Evolutionary conservation across 2,113 vertebrate genomes (phyloP).

Genomic region (Salminus brasiliensis): DNA sequence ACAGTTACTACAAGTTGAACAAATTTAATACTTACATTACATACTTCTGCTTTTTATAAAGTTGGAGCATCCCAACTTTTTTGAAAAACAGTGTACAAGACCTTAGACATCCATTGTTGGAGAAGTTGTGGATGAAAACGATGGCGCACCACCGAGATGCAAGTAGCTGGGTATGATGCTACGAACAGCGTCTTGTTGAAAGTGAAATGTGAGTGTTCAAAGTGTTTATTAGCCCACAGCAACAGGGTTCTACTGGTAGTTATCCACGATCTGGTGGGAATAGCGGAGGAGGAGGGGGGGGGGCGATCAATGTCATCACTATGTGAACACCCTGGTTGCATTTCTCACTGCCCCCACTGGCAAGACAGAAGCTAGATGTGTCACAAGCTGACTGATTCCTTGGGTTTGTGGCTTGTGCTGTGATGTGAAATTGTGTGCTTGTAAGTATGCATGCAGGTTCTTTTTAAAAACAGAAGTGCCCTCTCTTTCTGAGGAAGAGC

Average conservation of each 20-base stretch:
- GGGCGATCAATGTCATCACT: constrained; percentile 6
- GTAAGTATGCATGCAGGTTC: background rate
- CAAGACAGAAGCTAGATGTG: background rate
- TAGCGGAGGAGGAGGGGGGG: background rate
- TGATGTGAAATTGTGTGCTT: background rate
- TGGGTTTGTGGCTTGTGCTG: too few species aligned
- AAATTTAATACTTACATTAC: too few species aligned
- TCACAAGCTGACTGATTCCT: background rate
- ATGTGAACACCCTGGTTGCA: background rate
- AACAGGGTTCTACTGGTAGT: background rate
- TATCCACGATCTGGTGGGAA: background rate
- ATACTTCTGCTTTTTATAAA: too few species aligned
- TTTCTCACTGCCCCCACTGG: background rate
- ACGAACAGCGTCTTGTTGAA: background rate
- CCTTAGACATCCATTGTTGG: too few species aligned
- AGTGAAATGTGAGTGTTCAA: background rate
- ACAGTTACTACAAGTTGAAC: too few species aligned
- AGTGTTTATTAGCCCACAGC: constrained; percentile 4
- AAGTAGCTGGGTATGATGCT: background rate
- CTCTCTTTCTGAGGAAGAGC: background rate
- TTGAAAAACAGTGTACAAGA: too few species aligned
- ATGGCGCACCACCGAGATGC: background rate
- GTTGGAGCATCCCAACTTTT: too few species aligned
- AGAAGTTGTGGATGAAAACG: too few species aligned
- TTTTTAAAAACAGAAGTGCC: background rate